A percentile compares a stretch with the other conserved stretches of the same genome.
Conservation (phyloP, 2,888 invertebrate species). For the Nomada lathburiana region DNA sequence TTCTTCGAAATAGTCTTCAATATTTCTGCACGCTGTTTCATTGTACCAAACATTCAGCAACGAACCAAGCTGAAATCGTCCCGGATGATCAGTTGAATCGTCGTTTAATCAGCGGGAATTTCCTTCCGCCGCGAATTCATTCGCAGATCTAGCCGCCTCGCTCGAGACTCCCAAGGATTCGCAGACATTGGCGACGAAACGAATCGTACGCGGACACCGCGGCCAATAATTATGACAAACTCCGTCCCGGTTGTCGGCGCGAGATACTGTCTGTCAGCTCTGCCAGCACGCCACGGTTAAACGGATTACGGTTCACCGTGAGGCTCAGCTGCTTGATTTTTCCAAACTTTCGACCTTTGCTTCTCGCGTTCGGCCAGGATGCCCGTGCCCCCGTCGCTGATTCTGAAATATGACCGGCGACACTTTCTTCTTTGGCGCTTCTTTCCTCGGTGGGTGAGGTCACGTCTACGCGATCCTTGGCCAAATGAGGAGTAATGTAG, state of each 20-base stretch:
- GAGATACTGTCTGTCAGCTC: slow-evolving; percentile 71
- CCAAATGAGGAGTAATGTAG: slow-evolving; percentile 4
- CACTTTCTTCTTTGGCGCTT: slow-evolving; percentile 15
- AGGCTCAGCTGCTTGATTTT: slow-evolving; percentile 25
- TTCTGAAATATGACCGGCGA: slow-evolving; percentile 66
- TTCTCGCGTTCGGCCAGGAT: slow-evolving; percentile 22
- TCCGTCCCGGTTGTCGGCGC: slow-evolving; percentile 74
- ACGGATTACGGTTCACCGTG: slow-evolving; percentile 64
- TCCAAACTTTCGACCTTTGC: slow-evolving; percentile 49
- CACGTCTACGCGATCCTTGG: slow-evolving; percentile 7
- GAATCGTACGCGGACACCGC: slow-evolving; percentile 61
- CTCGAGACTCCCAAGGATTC: slow-evolving; percentile 18
- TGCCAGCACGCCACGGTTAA: slow-evolving; percentile 62
- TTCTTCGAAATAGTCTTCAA: too few species aligned
- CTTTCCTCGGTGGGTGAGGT: not conserved
- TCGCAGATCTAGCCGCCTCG: slow-evolving; percentile 40
- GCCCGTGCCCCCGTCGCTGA: slow-evolving; percentile 52
- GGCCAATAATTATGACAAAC: slow-evolving; percentile 81
- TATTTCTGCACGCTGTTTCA: not conserved
- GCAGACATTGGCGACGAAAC: slow-evolving; percentile 54
- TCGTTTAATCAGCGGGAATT: slow-evolving; percentile 49
- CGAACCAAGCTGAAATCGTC: slow-evolving; percentile 8
- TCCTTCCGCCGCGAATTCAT: slow-evolving; percentile 46
- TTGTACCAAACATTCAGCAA: not conserved
- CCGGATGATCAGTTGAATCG: slow-evolving; percentile 31